Base-by-base conservation (phyloP, 2,888 invertebrate species). In the Campaea margaritaria region DNA sequence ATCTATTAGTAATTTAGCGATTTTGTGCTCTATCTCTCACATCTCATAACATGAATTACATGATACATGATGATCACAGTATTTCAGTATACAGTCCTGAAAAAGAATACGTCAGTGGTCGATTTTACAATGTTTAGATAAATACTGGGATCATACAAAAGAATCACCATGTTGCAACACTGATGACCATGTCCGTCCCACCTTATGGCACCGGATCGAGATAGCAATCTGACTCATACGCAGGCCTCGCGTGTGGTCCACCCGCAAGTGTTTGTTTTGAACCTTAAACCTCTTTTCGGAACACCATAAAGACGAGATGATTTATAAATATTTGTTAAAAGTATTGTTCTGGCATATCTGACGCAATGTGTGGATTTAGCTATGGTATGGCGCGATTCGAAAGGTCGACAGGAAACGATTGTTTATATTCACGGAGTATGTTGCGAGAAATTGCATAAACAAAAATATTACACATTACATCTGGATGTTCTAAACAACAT, bases 171-270 rank as follows among this genome's bases (percentile, higher is more conserved):
- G 45, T 54, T 54, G 48, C 49, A 49, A 59, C 46, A 54, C 34
- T 15, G 14, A 47, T 49, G 27, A 34, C 45, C 36, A 45, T 15
- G 46, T 47, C 42, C 28, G 46, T 51, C 42, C 28, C 34, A 43
- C 46, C 47, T 39, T 28, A 67, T 67, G 50, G 47, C 21, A 44
- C 43, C 11, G 42, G 15, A 45, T 34, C 46, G 42, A 43, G 67
- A 69, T 70, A 65, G 67, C 64, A 64, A 64, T 73, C 73, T 81
- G 78, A 81, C 62, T 70, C 79, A 71, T 54, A 42, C 65, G 48
- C 41, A 28, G 44, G 53, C 52, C 12, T 38, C 60, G 81, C 75
- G 85, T 85, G 86, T 85, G 86, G 86, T 78, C 84, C 70, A 64
- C 58, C 51, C 12, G 50, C 56, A 59, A 72, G 14, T 77, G 74